Base-by-base conservation (phyloP, 2,888 invertebrate species). In the Oligia strigilis region DNA sequence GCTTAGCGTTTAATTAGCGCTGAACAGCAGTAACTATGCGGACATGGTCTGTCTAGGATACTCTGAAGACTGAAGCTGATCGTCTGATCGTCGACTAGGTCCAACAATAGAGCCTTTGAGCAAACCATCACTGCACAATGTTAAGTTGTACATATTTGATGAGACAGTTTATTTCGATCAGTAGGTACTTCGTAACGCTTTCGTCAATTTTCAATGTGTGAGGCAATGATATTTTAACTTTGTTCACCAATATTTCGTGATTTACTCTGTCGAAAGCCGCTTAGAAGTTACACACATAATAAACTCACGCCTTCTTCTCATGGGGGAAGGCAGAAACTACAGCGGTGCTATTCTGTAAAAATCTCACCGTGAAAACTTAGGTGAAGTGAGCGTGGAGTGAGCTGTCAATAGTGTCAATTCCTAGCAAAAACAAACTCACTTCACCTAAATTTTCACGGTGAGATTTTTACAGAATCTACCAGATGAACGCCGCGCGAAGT, bases 11-110 rank as follows among this genome's bases (percentile, higher is more conserved):
- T 36, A 11, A 14, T 29, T 46, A 13, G 23, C 52, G 36, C 36
- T n/a, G 17, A 66, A 11, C 6, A 49, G 14, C 11, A n/a, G 60
- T 72, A 49, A 49, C 13, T 23, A n/a, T 23, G 29, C 1, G 9
- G 4, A 8, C 23, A 60, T 17, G n/a, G 11, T 13, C 13, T 19
- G n/a, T 19, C 14, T 8, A 49, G 9, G 9, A 46, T 66, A 58
- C n/a, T 75, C n/a, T 46, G 23, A 76, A 75, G 17, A 23, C n/a
- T 55, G 23, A 76, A 75, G 17, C 29, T 66, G 2, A 36, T 46
- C n/a, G n/a, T n/a, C n/a, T n/a, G n/a, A n/a, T n/a, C n/a, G 13
- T 13, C 6, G 11, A 70, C 43, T 62, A 8, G 62, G 62, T 1
- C 8, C 62, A 55, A 78, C 43, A 55, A 70, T 55, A 64, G n/a